Evolutionary conservation across 2,113 vertebrate species (phyloP).

Genomic region (Camelus dromedarius): DNA sequence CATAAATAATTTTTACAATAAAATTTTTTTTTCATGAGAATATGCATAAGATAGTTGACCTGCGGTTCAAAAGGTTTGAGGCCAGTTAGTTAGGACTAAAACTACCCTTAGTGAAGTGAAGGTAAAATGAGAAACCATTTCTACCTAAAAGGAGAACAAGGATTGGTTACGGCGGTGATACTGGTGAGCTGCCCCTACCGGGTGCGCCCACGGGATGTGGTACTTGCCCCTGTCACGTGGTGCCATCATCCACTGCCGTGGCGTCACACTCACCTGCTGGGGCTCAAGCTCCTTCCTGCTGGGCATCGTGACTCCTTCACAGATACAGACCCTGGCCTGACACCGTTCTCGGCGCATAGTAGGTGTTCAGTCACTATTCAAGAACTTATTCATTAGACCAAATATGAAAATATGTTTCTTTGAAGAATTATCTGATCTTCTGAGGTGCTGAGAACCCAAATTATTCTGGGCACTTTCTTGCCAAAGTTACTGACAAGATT

Average conservation of each 20-base stretch:
- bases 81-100: not conserved
- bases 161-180: not conserved
- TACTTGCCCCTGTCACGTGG: fast-evolving
- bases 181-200: not conserved
- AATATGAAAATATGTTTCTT: not conserved
- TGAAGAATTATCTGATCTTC: not conserved
- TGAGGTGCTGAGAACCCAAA: not conserved
- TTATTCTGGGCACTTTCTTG: not conserved
- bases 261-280: not conserved
- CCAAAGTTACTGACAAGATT: not conserved
- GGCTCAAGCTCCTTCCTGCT: fast-evolving
- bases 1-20: not conserved
- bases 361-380: not conserved
- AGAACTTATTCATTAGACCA: not conserved
- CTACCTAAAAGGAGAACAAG: not conserved
- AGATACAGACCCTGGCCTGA: not conserved
- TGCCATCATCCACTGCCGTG: not conserved
- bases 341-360: not conserved
- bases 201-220: no score
- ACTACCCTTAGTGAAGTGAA: not conserved
- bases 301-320: not conserved
- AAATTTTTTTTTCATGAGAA: not conserved
- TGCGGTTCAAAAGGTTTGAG: not conserved
- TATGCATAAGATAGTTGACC: not conserved
- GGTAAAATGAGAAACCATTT: not conserved